Evolutionary conservation across 2,797 vertebrate species (phyloP).

Genomic region (Pseudomugil gertrudae): DNA sequence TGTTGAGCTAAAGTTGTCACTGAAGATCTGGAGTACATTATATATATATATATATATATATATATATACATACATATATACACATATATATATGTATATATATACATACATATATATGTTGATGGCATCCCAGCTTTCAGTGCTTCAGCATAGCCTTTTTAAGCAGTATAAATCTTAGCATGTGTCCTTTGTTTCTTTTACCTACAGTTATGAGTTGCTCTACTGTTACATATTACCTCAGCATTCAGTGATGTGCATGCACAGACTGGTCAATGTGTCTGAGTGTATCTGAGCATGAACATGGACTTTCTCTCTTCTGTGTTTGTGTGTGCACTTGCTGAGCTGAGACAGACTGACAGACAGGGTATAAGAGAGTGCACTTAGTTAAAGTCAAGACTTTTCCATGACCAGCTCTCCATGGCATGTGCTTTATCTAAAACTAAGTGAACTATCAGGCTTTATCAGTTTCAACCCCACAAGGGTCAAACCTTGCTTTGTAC

Average conservation of each 20-base stretch:
- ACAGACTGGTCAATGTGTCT: conserved; percentile 53
- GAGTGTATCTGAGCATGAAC: conserved; percentile 59
- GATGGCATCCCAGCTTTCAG: conserved; percentile 38
- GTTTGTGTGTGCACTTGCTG: conserved; percentile 38
- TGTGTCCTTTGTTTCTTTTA: conserved; percentile 77
- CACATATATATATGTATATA: conserved; percentile 30
- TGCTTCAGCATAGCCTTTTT: conserved; percentile 66
- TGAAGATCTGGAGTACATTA: too few relatives aligned
- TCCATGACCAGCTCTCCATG: conserved; percentile 82
- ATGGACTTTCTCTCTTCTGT: conserved; percentile 17
- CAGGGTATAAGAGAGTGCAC: conserved; percentile 72
- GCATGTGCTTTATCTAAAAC: conserved; percentile 83
- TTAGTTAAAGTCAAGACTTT: conserved; percentile 81
- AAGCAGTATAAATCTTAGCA: conserved; percentile 67
- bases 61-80: too few relatives aligned
- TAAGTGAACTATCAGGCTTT: conserved; percentile 74
- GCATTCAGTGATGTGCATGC: conserved; percentile 71
- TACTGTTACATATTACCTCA: conserved; percentile 79
- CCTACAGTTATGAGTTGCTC: conserved; percentile 68
- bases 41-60: too few relatives aligned
- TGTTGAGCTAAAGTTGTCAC: too few relatives aligned
- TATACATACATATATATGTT: conserved; percentile 33
- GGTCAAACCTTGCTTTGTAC: conserved; percentile 71
- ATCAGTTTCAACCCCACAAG: conserved; percentile 79
- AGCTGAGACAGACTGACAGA: conserved; percentile 68